These are phyloP conservation scores for Thera britannica DNA, from an alignment of 2,888 invertebrate genomes.

Conservation along the genomic window DNA sequence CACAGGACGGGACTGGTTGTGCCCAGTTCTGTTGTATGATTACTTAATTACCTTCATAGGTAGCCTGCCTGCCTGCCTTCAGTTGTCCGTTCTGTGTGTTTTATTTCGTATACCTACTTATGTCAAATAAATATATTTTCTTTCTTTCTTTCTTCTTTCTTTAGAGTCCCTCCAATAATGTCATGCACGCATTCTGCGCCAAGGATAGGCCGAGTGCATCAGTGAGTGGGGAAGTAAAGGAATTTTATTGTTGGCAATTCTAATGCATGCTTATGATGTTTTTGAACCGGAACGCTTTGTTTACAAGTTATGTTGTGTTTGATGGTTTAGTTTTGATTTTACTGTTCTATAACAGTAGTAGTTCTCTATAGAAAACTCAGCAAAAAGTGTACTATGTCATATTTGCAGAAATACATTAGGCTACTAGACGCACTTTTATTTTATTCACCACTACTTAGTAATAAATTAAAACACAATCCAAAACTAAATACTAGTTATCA, in stretches of 20 bases:
- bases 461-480: not conserved
- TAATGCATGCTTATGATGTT: slow-evolving; percentile 34
- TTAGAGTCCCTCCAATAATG: slow-evolving; percentile 50
- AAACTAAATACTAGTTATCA: slow-evolving; percentile 12
- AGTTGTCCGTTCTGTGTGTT: no score
- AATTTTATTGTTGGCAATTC: slow-evolving; percentile 38
- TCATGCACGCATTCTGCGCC: slow-evolving; percentile 47
- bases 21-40: no score
- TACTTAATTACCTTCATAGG: no score
- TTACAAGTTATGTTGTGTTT: slow-evolving; percentile 12
- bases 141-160: no score
- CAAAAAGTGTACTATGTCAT: no score
- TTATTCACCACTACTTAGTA: not conserved
- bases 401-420: no score
- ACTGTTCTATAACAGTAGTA: no score
- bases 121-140: no score
- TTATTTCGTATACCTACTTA: no score
- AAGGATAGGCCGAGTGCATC: slow-evolving; percentile 49
- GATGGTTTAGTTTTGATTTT: not conserved
- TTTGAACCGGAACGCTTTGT: slow-evolving; percentile 34
- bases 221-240: slow-evolving; percentile 40
- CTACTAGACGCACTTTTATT: not conserved
- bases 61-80: no score
- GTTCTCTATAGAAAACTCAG: no score
- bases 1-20: no score